Base-by-base conservation (phyloP, 2,797 vertebrate genomes). In the Propithecus deckenii region DNA sequence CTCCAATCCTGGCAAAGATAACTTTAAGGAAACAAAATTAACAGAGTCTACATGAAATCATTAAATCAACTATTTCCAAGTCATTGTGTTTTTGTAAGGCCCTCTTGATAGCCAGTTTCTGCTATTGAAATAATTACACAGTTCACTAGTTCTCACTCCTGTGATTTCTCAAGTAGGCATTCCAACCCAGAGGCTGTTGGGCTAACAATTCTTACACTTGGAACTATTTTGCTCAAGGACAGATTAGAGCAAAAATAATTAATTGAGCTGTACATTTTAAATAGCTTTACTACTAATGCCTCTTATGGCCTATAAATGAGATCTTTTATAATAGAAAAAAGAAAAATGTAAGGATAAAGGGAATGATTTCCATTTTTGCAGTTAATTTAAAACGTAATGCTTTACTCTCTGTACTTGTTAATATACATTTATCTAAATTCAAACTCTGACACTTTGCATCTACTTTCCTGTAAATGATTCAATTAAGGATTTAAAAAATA, bases 181-280 rank as follows among this genome's bases (percentile, higher is more conserved):
- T 95, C n/a, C 41, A 80, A 63, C 65, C 46, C 55, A 75, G 55
- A 80, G 67, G 10, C 15, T 78, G 18, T 94, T 9, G 12, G 28
- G 17, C 43, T 94, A 74, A 93, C 61, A 94, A 94, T 95, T 94
- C 65, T 95, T 65, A 94, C 89, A 69, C 55, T 96, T 85, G 22
- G 55, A 79, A 91, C 38, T 86, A 57, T 81, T 94, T 89, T 90
- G 61, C 83, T 61, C 20, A 93, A 97, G 57, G 93, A 87, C n/a
- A 93, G 91, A 96, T 93, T 86, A 89, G 10, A 89, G 50, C 78
- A 61, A 96, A 97, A 97, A 97, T 88, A 97, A 94, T 96, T 92
- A 89, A 91, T 93, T 97, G 92, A 93, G 75, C 48, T 52, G 76
- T 15, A 78, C 32, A 85, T 91, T 97, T 96, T 95, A 94, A 97